Evolutionary conservation across 2,888 invertebrate genomes (phyloP).

Genomic region (Brenthis hecate): DNA sequence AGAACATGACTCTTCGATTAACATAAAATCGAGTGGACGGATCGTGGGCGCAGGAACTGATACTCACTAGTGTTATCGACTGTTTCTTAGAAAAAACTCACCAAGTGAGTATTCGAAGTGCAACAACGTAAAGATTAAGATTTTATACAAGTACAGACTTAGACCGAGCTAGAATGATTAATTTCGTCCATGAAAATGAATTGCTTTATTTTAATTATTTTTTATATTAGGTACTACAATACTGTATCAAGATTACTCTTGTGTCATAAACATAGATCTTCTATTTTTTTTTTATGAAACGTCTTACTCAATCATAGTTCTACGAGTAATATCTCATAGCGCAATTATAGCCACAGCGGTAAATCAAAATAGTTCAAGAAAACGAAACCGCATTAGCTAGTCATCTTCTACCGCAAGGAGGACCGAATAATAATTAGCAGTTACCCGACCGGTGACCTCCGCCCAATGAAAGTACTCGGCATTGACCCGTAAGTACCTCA

Average conservation of each 20-base stretch:
- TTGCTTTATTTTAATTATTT: no score
- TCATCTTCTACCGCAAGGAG: constrained; percentile 51
- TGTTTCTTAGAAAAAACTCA: constrained; percentile 26
- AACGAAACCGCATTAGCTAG: constrained; percentile 62
- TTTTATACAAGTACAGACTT: neutral
- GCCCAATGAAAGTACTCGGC: constrained; percentile 61
- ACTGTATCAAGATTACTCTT: no score
- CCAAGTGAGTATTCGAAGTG: constrained; percentile 10
- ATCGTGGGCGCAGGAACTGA: constrained; percentile 70
- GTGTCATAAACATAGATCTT: no score
- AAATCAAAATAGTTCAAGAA: constrained; percentile 53
- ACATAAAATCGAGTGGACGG: constrained; percentile 74
- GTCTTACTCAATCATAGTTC: neutral
- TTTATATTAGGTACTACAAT: no score
- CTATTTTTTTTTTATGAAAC: no score
- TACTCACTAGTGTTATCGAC: constrained; percentile 40
- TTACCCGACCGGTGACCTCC: constrained; percentile 59
- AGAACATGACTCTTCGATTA: constrained; percentile 81
- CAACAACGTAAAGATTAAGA: constrained; percentile 3
- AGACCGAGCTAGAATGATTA: no score
- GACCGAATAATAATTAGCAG: constrained; percentile 76
- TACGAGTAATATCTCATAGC: neutral
- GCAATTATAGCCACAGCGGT: constrained; percentile 16
- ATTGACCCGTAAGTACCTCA: constrained; percentile 59
- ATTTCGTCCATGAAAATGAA: no score